A percentile compares a stretch with the other conserved stretches of the same genome.
Evolutionary conservation across 1,140 invertebrate species (phyloP).

Genomic region (Pogonomyrmex barbatus): DNA sequence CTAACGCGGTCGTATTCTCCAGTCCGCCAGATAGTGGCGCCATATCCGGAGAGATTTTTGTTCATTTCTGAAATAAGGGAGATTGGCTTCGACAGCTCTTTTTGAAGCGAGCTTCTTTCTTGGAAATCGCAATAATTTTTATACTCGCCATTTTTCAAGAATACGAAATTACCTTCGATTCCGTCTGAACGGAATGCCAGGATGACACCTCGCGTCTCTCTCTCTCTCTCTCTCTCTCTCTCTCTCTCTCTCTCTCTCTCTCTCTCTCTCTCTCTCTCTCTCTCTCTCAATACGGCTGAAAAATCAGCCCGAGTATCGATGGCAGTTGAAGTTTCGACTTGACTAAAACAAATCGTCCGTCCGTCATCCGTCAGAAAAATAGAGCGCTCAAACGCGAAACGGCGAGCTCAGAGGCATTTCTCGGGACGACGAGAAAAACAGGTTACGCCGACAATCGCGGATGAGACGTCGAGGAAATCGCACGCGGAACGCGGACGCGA

Average conservation of each 20-base stretch:
- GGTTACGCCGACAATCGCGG: slow-evolving; percentile 33
- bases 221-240: too few relatives aligned
- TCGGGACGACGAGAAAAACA: background rate
- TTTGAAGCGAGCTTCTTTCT: background rate
- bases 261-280: too few relatives aligned
- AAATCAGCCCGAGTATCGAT: background rate
- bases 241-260: too few relatives aligned
- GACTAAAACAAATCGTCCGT: slow-evolving; percentile 36
- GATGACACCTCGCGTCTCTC: too few relatives aligned
- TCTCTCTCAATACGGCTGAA: background rate
- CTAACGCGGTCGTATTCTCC: background rate
- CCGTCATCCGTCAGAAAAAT: slow-evolving; percentile 42
- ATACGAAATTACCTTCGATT: background rate
- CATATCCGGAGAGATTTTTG: background rate
- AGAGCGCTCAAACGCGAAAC: background rate
- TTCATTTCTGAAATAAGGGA: background rate
- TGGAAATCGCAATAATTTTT: background rate
- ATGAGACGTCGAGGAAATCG: slow-evolving; percentile 34
- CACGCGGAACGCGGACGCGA: slow-evolving; percentile 1
- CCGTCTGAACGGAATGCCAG: background rate
- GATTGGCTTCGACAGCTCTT: background rate
- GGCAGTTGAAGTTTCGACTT: background rate
- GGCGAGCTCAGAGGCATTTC: background rate
- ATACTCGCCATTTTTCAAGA: background rate
- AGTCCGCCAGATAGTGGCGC: background rate